phyloP scores from a whole-genome alignment of 2,888 invertebrate species.

The Cosmia pyralina region DNA sequence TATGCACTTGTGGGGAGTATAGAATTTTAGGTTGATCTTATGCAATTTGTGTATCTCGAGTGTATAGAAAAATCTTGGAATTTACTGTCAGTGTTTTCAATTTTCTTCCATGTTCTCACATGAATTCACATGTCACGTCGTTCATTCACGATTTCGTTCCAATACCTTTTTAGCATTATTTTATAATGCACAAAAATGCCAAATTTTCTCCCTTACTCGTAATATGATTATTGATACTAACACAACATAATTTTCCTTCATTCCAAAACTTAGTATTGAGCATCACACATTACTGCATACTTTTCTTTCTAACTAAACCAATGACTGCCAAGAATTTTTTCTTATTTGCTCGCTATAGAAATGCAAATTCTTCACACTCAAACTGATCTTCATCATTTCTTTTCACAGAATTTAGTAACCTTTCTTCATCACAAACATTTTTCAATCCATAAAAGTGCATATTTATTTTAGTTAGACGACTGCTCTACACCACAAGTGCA shows the following conservation, averaged over 20 bases:
- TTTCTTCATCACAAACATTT: too few species aligned
- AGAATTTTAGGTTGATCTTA: not conserved
- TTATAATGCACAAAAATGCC: not conserved
- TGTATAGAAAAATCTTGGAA: not conserved
- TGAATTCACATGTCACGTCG: not conserved
- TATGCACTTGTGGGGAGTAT: slow-evolving; percentile 38
- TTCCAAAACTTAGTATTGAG: not conserved
- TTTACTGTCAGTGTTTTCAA: not conserved
- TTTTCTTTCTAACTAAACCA: too few species aligned
- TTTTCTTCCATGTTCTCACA: too few species aligned
- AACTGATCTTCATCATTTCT: not conserved
- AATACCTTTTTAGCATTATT: not conserved
- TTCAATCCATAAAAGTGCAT: too few species aligned
- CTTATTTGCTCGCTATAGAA: not conserved
- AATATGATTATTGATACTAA: not conserved
- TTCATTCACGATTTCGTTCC: not conserved
- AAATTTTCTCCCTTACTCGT: too few species aligned
- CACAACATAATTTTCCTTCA: not conserved
- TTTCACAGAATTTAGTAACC: not conserved
- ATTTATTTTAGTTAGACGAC: too few species aligned
- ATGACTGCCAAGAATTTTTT: not conserved
- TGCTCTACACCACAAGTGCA: too few species aligned
- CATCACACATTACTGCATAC: not conserved
- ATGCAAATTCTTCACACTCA: not conserved
- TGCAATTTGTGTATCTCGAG: not conserved